Evolutionary conservation across 1,140 invertebrate genomes (phyloP).

Genomic region (Drosophila mauritiana): DNA sequence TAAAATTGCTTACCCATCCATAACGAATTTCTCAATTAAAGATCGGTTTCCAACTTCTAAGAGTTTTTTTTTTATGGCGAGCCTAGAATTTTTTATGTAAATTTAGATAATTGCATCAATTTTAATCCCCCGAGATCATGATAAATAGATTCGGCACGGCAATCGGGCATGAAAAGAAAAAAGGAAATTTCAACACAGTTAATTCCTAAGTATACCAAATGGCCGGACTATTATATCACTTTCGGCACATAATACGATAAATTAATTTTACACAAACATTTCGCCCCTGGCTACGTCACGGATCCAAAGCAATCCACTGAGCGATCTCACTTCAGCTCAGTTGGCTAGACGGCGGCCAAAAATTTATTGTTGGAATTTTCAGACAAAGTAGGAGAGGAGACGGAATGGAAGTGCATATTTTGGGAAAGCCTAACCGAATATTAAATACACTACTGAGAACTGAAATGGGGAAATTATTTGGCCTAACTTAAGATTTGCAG

Average conservation of each 20-base stretch:
- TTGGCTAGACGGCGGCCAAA: conserved; percentile 22
- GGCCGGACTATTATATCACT: conserved; percentile 64
- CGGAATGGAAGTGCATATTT: background rate
- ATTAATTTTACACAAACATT: conserved; percentile 70
- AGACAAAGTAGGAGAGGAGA: background rate
- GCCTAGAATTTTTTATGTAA: conserved; percentile 21
- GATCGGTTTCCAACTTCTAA: background rate
- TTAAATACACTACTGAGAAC: conserved; percentile 1
- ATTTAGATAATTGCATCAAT: conserved; percentile 58
- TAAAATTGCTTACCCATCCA: background rate
- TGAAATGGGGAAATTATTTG: background rate
- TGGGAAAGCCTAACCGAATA: background rate
- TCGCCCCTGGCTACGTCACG: conserved; percentile 50
- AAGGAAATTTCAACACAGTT: conserved; percentile 64
- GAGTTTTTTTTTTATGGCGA: background rate
- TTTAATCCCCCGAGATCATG: conserved; percentile 30
- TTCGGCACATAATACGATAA: conserved; percentile 76
- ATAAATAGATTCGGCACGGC: conserved; percentile 32
- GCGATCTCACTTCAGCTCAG: conserved; percentile 5
- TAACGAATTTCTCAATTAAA: conserved; percentile 8
- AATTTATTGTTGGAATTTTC: conserved; percentile 32
- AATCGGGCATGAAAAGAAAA: conserved; percentile 41
- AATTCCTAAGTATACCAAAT: conserved; percentile 31
- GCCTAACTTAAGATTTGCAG: background rate
- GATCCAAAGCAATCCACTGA: conserved; percentile 14